phyloP scores from a whole-genome alignment of 2,113 vertebrate genomes.

The Potamarius usumacintae region DNA sequence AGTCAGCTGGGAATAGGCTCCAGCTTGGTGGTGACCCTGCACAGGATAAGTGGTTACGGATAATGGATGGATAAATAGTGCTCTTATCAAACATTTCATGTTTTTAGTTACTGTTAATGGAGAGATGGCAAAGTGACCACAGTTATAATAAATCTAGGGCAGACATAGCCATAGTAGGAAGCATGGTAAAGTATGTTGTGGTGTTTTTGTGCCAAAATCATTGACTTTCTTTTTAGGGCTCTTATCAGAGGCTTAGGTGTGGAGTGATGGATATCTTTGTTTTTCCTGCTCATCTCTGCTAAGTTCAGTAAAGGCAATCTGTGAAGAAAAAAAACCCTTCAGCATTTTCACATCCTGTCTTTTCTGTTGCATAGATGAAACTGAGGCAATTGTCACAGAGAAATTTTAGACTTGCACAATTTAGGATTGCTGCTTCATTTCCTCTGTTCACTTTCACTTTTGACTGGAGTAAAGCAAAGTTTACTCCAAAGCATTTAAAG shows the following conservation, averaged over 20 bases:
- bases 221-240: background rate
- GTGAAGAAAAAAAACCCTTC: background rate
- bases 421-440: background rate
- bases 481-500: background rate
- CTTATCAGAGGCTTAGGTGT: background rate
- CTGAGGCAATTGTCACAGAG: background rate
- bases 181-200: background rate
- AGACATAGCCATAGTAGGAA: background rate
- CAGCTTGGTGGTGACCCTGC: too few species aligned
- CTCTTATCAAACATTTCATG: background rate
- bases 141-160: background rate
- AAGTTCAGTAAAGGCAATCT: background rate
- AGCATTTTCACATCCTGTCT: conserved; percentile 14
- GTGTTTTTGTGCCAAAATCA: background rate
- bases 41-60: too few species aligned
- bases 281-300: background rate
- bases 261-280: background rate
- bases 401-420: conserved; percentile 16
- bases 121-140: background rate
- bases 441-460: background rate
- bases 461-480: background rate
- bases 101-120: background rate
- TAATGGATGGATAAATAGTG: background rate
- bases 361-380: background rate
- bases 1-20: too few species aligned